phyloP scores from a whole-genome alignment of 2,797 vertebrate genomes.

The Pyrocephalus nanus region DNA sequence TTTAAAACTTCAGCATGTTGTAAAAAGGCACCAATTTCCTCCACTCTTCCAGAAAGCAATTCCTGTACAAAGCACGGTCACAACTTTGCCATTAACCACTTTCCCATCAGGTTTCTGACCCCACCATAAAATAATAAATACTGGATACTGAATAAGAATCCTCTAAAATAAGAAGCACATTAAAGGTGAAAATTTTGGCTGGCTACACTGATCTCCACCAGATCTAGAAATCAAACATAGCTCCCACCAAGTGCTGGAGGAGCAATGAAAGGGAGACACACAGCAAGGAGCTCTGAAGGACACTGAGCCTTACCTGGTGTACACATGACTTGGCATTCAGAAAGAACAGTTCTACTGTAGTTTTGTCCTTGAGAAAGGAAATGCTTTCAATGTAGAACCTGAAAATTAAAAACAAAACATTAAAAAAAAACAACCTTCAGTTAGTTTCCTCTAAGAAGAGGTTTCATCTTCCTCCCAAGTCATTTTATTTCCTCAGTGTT shows the following conservation, averaged over 20 bases:
- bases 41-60: not conserved
- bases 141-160: not conserved
- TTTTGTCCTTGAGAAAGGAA: slow-evolving; percentile 92
- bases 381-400: slow-evolving; percentile 99
- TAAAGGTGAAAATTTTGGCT: not conserved
- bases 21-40: not conserved
- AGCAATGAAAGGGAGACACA: not conserved
- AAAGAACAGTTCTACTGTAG: slow-evolving; percentile 95
- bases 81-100: not conserved
- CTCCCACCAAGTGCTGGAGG: not conserved
- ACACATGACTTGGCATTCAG: slow-evolving; percentile 93
- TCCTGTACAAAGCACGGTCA: not conserved
- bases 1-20: not conserved
- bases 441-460: not conserved
- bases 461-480: slow-evolving; percentile 12
- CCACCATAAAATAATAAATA: not conserved
- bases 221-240: not conserved
- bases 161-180: not conserved
- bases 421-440: not conserved
- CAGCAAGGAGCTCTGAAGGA: not conserved
- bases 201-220: not conserved
- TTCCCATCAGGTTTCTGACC: not conserved
- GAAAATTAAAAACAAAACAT: slow-evolving; percentile 31
- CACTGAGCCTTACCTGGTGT: slow-evolving; percentile 84
- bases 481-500: not conserved